phyloP scores from a whole-genome alignment of 1,140 invertebrate species.

The Heliconius congener region DNA sequence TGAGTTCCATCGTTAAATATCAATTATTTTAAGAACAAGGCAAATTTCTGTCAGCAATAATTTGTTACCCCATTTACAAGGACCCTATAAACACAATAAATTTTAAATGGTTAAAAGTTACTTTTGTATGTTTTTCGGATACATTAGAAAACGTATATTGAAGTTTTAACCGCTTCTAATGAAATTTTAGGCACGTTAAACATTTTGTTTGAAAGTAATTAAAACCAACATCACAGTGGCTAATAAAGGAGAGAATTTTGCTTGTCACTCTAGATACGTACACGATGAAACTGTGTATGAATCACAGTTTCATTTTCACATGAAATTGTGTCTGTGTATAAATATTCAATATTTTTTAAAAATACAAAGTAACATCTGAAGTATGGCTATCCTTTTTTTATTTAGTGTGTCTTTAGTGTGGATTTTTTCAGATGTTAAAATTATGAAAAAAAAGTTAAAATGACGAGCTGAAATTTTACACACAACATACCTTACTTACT shows the following conservation, averaged over 20 bases:
- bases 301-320: slow-evolving; percentile 1
- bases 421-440: too few relatives aligned
- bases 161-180: slow-evolving; percentile 34
- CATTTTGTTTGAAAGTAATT: slow-evolving; percentile 42
- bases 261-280: slow-evolving; percentile 11
- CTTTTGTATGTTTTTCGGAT: slow-evolving; percentile 29
- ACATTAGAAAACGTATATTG: slow-evolving; percentile 29
- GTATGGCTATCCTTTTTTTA: too few relatives aligned
- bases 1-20: slow-evolving; percentile 14
- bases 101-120: slow-evolving; percentile 19
- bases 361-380: too few relatives aligned
- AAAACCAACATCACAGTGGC: slow-evolving; percentile 35
- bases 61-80: neutral
- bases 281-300: too few relatives aligned
- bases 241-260: slow-evolving; percentile 23
- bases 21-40: slow-evolving; percentile 6
- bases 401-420: too few relatives aligned
- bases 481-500: too few relatives aligned
- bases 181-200: slow-evolving; percentile 37
- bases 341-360: too few relatives aligned
- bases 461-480: too few relatives aligned
- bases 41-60: neutral
- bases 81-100: slow-evolving; percentile 11
- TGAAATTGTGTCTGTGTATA: neutral
- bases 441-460: too few relatives aligned